These are phyloP conservation scores for Ramphastos sulfuratus DNA, from an alignment of 2,113 vertebrate genomes.

Conservation along the genomic window DNA sequence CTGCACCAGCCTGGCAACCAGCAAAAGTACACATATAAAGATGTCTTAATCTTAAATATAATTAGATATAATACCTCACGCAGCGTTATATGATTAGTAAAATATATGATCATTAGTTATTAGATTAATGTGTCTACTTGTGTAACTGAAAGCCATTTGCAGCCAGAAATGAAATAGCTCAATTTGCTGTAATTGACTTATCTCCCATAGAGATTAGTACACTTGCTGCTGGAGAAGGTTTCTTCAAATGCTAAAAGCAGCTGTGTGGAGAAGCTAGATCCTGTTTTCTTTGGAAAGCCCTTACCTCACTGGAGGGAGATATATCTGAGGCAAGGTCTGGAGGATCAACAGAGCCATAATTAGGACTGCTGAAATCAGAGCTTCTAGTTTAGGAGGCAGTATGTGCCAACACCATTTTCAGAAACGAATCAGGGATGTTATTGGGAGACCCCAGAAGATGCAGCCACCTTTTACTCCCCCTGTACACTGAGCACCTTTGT, in stretches of 20 bases:
- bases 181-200: slow-evolving; percentile 86
- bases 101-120: slow-evolving; percentile 87
- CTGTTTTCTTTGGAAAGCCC: slow-evolving; percentile 25
- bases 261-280: slow-evolving; percentile 51
- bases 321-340: not conserved
- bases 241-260: slow-evolving; percentile 68
- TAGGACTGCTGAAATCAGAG: not conserved
- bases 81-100: slow-evolving; percentile 82
- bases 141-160: slow-evolving; percentile 85
- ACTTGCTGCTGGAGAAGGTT: slow-evolving; percentile 76
- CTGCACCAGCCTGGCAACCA: slow-evolving; percentile 60
- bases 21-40: slow-evolving; percentile 76
- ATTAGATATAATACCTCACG: slow-evolving; percentile 83
- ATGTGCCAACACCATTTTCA: rapidly evolving
- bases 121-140: slow-evolving; percentile 85
- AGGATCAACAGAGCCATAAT: not conserved
- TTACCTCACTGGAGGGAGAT: not conserved
- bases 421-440: rapidly evolving
- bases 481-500: rapidly evolving
- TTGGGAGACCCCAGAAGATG: not conserved
- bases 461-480: rapidly evolving
- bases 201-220: slow-evolving; percentile 80
- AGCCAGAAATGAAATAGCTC: slow-evolving; percentile 84
- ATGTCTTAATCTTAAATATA: slow-evolving; percentile 87
- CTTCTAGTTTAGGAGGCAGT: not conserved